phyloP scores from a whole-genome alignment of 2,797 vertebrate species.

The Crypturellus tataupa region DNA sequence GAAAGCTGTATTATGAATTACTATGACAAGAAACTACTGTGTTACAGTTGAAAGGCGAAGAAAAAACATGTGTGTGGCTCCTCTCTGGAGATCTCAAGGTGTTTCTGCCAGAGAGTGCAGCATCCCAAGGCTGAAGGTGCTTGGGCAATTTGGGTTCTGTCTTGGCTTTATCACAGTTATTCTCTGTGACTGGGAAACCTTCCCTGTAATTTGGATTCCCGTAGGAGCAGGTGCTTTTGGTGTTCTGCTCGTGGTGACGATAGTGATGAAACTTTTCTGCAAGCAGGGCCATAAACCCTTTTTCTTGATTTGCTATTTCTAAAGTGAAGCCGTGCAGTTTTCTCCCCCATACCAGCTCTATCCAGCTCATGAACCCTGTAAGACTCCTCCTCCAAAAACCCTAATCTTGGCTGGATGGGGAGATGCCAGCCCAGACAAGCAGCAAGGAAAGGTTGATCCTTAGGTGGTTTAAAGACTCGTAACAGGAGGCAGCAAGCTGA shows the following conservation, averaged over 20 bases:
- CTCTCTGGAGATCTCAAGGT: not conserved
- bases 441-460: not conserved
- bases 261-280: not conserved
- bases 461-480: not conserved
- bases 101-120: not conserved
- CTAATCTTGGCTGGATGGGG: not conserved
- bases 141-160: not conserved
- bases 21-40: not conserved
- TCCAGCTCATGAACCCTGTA: rapidly evolving
- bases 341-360: rapidly evolving
- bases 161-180: not conserved
- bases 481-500: not conserved
- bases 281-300: not conserved
- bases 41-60: not conserved
- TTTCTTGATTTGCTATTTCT: not conserved
- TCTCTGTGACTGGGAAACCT: rapidly evolving
- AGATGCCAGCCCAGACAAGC: not conserved
- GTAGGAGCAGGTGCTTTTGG: not conserved
- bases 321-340: not conserved
- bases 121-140: not conserved
- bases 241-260: not conserved
- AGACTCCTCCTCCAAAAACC: not conserved
- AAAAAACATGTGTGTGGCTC: not conserved
- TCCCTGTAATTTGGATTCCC: rapidly evolving
- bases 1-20: not conserved